Evolutionary conservation across 2,113 vertebrate genomes (phyloP).

Genomic region (Cheilinus undulatus): DNA sequence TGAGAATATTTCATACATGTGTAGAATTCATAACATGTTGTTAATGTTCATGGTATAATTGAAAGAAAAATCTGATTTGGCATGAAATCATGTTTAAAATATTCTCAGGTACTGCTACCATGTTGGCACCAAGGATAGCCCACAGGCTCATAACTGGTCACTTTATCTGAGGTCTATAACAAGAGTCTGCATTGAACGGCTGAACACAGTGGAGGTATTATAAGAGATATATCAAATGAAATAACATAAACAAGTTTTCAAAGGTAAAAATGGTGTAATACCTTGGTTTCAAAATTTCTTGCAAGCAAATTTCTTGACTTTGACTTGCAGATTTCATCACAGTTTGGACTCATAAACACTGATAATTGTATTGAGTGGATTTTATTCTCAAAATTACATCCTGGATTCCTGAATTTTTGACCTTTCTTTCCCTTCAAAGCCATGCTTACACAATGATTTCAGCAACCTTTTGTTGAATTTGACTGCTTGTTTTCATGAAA

Average conservation of each 20-base stretch:
- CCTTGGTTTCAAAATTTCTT: not conserved
- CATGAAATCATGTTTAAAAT: not conserved
- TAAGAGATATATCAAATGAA: not conserved
- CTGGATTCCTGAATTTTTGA: no score
- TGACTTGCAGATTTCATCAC: not conserved
- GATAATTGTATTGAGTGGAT: not conserved
- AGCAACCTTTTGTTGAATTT: no score
- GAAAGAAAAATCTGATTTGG: not conserved
- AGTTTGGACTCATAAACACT: not conserved
- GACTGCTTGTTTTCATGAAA: no score
- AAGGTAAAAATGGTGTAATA: not conserved
- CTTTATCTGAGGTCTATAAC: constrained; percentile 87
- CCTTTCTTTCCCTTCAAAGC: no score
- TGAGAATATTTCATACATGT: constrained; percentile 27
- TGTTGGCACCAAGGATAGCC: constrained; percentile 80
- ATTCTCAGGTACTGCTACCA: constrained; percentile 37
- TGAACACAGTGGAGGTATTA: constrained; percentile 83
- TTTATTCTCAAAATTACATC: not conserved
- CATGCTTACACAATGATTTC: no score
- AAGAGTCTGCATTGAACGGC: constrained; percentile 93
- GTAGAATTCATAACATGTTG: not conserved
- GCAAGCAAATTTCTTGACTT: not conserved
- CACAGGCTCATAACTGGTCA: constrained; percentile 90
- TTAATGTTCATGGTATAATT: no score
- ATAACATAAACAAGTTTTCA: not conserved